Evolutionary conservation across 2,113 vertebrate species (phyloP), one percentile per base, ranked within the genome.

Genomic region (Nothocercus nigrocapillus): DNA sequence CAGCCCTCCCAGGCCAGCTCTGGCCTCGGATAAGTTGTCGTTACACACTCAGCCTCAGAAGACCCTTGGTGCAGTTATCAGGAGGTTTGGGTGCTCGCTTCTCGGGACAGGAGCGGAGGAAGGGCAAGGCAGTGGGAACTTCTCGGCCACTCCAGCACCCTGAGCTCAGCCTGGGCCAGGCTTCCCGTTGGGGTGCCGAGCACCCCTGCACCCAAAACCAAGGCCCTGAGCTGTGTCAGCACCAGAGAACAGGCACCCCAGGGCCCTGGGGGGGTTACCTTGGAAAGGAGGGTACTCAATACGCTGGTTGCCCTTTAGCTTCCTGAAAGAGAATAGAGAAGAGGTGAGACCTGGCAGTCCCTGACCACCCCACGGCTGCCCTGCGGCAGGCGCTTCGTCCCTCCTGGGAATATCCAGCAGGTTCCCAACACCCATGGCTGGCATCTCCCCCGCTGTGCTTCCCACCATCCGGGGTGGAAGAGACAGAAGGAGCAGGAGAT

Each of bases 391-490:
- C 9, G 30, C 30, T 18, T 58, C 6, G 28, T 58, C 16, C 32
- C 44, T 7, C 24, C 19, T 3, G 1, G 54, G 30, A 68, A 4
- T 51, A 21, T 28, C 17, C 51, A 32, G 20, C 11, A 3, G 4
- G 0, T 13, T 36, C 34, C 42, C 63, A 17, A 13, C n/a, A 28
- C 42, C 49, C 20, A 14, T 4, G n/a, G 11, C n/a, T 6, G n/a
- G 3, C 2, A 0, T 17, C 27, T 64, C 36, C 21, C 27, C 5
- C 62, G 15, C 36, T 30, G 2, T 2, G 1, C 10, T 25, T 28
- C 14, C 32, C 11, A 8, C 27, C 5, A 6, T 3, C 49, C 70
- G 32, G 13, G 1, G 1, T 3, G 2, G 30, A 3, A 14, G 6
- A 42, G 61, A 5, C 44, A 25, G 74, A 18, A 22, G 54, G 45